Conservation (phyloP, 2,888 invertebrate species). For the Drosophila planitibia region DNA sequence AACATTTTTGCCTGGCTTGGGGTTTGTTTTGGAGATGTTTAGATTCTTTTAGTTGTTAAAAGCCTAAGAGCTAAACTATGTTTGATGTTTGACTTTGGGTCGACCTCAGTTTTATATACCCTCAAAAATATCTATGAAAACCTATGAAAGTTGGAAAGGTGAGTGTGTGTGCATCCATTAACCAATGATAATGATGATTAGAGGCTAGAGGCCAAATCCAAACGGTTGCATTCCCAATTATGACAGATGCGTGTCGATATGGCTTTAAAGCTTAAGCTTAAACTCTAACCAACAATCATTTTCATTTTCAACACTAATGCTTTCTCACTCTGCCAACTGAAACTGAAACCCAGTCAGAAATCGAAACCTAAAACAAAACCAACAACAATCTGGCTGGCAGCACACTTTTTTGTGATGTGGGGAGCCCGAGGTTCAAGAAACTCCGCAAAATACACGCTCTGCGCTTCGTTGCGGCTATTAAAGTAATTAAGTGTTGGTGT, state of each 20-base stretch:
- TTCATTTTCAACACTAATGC: slow-evolving; percentile 48
- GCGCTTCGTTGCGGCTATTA: slow-evolving; percentile 51
- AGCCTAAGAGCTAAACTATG: slow-evolving; percentile 73
- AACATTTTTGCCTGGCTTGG: slow-evolving; percentile 74
- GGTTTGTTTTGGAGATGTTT: slow-evolving; percentile 34
- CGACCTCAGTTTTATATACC: slow-evolving; percentile 64
- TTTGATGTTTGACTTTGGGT: slow-evolving; percentile 62
- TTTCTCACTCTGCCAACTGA: slow-evolving; percentile 35
- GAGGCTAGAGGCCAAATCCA: slow-evolving; percentile 28
- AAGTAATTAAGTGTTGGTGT: slow-evolving; percentile 78
- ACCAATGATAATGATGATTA: slow-evolving; percentile 55
- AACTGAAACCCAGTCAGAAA: slow-evolving; percentile 45
- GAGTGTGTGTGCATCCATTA: slow-evolving; percentile 57
- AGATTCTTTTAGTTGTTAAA: slow-evolving; percentile 56
- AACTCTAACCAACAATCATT: slow-evolving; percentile 47
- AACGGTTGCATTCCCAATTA: slow-evolving; percentile 76
- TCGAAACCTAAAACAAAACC: slow-evolving; percentile 16
- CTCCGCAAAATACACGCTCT: slow-evolving; percentile 42
- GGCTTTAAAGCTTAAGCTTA: slow-evolving; percentile 9
- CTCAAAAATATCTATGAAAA: slow-evolving; percentile 22
- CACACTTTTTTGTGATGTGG: slow-evolving; percentile 1
- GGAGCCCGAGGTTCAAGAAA: slow-evolving; percentile 63
- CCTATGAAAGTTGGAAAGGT: slow-evolving; percentile 61
- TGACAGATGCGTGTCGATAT: slow-evolving; percentile 45
- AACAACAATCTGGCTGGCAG: slow-evolving; percentile 39